Evolutionary conservation across 2,113 vertebrate species (phyloP), one percentile per base, ranked within the genome.

Genomic region (Atrichornis clamosus): DNA sequence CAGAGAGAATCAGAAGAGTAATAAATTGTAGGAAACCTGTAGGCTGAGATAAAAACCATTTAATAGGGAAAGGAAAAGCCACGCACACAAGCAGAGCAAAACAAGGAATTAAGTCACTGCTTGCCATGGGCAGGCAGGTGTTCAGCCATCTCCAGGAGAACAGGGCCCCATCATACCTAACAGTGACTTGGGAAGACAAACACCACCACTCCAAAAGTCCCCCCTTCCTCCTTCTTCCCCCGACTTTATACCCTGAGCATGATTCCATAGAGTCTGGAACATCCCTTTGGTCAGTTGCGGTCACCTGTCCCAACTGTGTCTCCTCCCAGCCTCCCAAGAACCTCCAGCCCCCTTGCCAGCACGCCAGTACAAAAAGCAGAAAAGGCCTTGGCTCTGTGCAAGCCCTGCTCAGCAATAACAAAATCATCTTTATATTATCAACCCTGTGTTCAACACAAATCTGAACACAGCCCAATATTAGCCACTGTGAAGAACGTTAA

Each of bases 341-440:
- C 2, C 4, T 15, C 30, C 33, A 41, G 16, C 24, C 24, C 3
- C 17, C 16, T 68, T 7, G 3, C 9, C 11, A 46, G 6, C 2
- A 3, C 22, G n/a, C 13, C n/a, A 53, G 5, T 17, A 60, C 6
- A 2, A 30, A 67, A 52, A 60, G 28, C 4, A 17, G 22, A 35
- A 53, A 56, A 26, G 10, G 18, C 11, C 28, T 60, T 53, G 11
- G 24, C 9, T 47, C 28, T 46, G 13, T 75, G 33, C 9, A 53
- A 53, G 28, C 6, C 9, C 17, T 60, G 20, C 28, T 13, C 24
- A 62, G 24, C 17, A 60, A 18, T 22, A 68, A 22, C 5, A 12
- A 24, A 73, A 60, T 7, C 3, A 47, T n/a, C 24, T 41, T 53
- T 50, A 2, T n/a, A 22, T 8, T 55, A 15, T 35, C 23, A 59